phyloP scores from a whole-genome alignment of 2,797 vertebrate genomes.

The Loriculus beryllinus region DNA sequence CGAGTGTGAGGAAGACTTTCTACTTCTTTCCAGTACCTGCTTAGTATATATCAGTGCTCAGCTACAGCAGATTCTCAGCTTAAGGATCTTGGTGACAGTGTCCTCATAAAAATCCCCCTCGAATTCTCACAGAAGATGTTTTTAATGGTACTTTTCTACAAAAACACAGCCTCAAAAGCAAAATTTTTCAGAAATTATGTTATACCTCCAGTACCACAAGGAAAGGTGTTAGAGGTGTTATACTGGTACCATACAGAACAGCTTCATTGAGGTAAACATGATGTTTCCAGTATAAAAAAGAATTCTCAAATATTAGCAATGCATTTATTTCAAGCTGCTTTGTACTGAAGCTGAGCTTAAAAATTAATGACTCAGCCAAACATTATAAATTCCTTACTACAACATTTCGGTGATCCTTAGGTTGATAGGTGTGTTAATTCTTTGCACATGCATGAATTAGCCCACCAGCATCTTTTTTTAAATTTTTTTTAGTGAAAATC shows the following conservation, averaged over 20 bases:
- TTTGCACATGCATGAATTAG: neutral
- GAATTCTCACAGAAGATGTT: neutral
- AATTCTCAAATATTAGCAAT: neutral
- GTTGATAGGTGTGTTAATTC: neutral
- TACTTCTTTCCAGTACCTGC: neutral
- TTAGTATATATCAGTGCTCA: neutral
- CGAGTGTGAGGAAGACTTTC: neutral
- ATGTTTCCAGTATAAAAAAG: neutral
- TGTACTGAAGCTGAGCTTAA: neutral
- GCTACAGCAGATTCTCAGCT: neutral
- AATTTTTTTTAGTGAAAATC: neutral
- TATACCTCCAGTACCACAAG: neutral
- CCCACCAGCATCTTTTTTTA: neutral
- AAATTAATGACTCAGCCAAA: neutral
- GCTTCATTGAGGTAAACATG: neutral
- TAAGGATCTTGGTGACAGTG: neutral
- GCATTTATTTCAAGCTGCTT: neutral
- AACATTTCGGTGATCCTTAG: neutral
- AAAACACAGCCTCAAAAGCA: neutral
- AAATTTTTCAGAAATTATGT: neutral
- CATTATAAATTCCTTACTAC: neutral
- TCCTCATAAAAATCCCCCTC: neutral
- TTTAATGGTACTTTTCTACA: neutral
- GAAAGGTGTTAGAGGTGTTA: neutral
- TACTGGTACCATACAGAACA: neutral